These are phyloP conservation scores for Calosoma granatense DNA, from an alignment of 1,140 invertebrate species.

Conservation along the genomic window DNA sequence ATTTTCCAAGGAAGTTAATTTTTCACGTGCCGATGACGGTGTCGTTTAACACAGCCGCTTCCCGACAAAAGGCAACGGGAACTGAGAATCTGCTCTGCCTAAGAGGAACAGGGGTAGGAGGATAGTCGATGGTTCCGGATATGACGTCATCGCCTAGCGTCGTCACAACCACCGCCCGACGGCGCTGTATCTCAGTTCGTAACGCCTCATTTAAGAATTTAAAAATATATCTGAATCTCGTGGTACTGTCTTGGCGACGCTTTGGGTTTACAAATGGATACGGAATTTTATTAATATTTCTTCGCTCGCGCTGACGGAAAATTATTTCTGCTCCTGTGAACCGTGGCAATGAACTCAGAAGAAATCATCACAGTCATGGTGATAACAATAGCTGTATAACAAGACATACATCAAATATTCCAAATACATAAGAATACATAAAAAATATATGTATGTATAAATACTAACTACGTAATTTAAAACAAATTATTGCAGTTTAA, in stretches of 20 bases:
- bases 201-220: conserved; percentile 9
- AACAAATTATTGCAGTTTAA: too few relatives aligned
- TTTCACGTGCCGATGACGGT: conserved; percentile 6
- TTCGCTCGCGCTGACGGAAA: background rate
- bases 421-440: too few relatives aligned
- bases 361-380: background rate
- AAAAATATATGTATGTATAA: too few relatives aligned
- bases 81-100: too few relatives aligned
- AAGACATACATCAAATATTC: too few relatives aligned
- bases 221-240: conserved; percentile 9
- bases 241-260: conserved; percentile 5
- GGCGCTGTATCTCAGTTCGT: background rate
- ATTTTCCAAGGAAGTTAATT: conserved; percentile 7
- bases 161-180: background rate
- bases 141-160: background rate
- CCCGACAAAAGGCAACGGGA: background rate
- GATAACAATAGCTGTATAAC: too few relatives aligned
- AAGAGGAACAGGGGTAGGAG: background rate
- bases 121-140: background rate
- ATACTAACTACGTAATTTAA: too few relatives aligned
- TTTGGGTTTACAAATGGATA: conserved; percentile 4
- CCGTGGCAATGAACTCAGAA: background rate
- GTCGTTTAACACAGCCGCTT: conserved; percentile 7
- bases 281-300: conserved; percentile 9
- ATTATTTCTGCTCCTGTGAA: background rate